Conservation (phyloP, 2,888 invertebrate genomes). For the Deilephila porcellus region DNA sequence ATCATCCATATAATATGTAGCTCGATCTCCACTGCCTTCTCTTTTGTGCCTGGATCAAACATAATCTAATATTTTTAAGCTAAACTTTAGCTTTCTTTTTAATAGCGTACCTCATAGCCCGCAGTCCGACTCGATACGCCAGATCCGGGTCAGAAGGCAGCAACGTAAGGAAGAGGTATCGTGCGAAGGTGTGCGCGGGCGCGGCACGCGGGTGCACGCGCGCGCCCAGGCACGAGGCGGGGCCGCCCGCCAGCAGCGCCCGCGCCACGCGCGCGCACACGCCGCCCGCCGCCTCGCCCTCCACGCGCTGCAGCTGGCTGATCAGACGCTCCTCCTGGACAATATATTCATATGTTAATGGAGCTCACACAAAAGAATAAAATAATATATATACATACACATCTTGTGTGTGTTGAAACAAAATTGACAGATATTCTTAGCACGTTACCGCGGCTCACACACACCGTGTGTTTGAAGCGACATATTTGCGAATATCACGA, state of each 20-base stretch:
- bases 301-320: conserved; percentile 89
- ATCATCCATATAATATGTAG: too few species aligned
- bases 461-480: too few species aligned
- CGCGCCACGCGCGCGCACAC: conserved; percentile 88
- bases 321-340: conserved; percentile 91
- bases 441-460: too few species aligned
- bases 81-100: not conserved
- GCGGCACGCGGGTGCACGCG: conserved; percentile 91
- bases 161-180: conserved; percentile 91
- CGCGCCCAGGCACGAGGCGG: conserved; percentile 89
- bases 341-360: conserved; percentile 53
- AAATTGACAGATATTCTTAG: too few species aligned
- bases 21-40: too few species aligned
- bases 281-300: conserved; percentile 88
- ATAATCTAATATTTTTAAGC: too few species aligned
- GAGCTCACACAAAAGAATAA: too few species aligned
- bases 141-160: conserved; percentile 90
- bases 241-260: conserved; percentile 90
- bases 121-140: conserved; percentile 90
- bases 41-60: too few species aligned
- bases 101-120: conserved; percentile 87
- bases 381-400: too few species aligned
- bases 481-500: too few species aligned
- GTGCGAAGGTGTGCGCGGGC: conserved; percentile 93
- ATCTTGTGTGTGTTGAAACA: too few species aligned